Evolutionary conservation across 2,888 invertebrate genomes (phyloP).

Genomic region (Chorisops tibialis): DNA sequence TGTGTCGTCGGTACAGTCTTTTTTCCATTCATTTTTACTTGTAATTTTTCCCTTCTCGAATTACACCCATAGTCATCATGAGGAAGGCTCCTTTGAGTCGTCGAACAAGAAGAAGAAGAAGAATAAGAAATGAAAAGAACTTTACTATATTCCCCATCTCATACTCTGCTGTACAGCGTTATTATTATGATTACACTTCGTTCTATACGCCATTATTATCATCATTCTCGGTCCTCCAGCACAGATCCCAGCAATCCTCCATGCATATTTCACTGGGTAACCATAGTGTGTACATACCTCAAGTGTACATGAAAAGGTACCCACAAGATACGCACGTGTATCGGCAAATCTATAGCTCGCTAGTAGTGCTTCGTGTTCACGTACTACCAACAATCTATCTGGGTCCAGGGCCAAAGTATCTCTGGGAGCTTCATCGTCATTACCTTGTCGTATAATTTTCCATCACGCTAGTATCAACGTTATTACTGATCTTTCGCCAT

Average conservation of each 20-base stretch:
- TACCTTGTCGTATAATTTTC: conserved; percentile 24
- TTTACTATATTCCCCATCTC: conserved; percentile 9
- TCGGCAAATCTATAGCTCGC: not conserved
- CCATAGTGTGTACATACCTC: too few species aligned
- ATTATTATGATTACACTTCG: conserved; percentile 26
- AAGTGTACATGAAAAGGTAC: not conserved
- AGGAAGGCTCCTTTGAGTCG: too few species aligned
- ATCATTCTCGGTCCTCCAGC: too few species aligned
- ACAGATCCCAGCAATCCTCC: too few species aligned
- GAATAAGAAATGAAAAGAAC: conserved; percentile 23
- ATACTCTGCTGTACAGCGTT: conserved; percentile 12
- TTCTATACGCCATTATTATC: not conserved
- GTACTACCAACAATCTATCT: conserved; percentile 16
- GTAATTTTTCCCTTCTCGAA: conserved; percentile 11
- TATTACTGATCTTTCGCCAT: too few species aligned
- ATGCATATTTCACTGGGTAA: too few species aligned
- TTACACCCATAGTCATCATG: conserved; percentile 5
- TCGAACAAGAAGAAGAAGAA: not conserved
- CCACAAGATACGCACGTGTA: not conserved
- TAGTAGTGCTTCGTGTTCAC: conserved; percentile 1
- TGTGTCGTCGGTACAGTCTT: too few species aligned
- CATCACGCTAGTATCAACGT: not conserved
- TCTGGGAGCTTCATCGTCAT: conserved; percentile 22
- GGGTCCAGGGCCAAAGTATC: conserved; percentile 11
- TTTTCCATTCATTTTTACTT: conserved; percentile 7